These are phyloP conservation scores for Elysia crispata DNA, from an alignment of 2,888 invertebrate genomes.

Conservation along the genomic window DNA sequence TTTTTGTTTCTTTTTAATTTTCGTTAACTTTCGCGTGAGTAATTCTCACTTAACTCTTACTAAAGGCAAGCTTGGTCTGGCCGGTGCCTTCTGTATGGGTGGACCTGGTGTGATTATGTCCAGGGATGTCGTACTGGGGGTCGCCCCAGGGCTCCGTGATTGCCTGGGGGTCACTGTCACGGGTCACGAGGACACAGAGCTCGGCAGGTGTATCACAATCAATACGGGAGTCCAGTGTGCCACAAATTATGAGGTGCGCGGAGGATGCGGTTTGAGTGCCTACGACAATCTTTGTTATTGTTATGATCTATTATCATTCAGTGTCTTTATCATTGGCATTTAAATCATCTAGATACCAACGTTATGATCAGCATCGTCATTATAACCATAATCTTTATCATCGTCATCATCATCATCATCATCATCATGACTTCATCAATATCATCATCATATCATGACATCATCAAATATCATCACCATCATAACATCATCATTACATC, in stretches of 20 bases:
- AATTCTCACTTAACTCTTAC: too few relatives aligned
- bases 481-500: too few relatives aligned
- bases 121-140: slow-evolving; percentile 86
- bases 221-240: slow-evolving; percentile 96
- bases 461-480: too few relatives aligned
- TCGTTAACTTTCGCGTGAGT: too few relatives aligned
- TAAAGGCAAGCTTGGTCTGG: slow-evolving; percentile 41
- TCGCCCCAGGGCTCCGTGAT: slow-evolving; percentile 91
- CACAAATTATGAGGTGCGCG: slow-evolving; percentile 84
- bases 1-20: too few relatives aligned
- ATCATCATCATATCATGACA: background rate
- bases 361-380: background rate
- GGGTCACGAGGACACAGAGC: slow-evolving; percentile 97
- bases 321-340: slow-evolving; percentile 16
- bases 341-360: background rate
- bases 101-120: slow-evolving; percentile 96
- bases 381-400: background rate
- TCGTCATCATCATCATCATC: background rate
- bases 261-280: background rate
- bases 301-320: slow-evolving; percentile 24
- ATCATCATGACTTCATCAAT: background rate
- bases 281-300: background rate
- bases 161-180: slow-evolving; percentile 94
- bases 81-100: slow-evolving; percentile 94
- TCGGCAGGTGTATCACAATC: slow-evolving; percentile 94